phyloP scores from a whole-genome alignment of 2,888 invertebrate genomes.

The Automeris io region DNA sequence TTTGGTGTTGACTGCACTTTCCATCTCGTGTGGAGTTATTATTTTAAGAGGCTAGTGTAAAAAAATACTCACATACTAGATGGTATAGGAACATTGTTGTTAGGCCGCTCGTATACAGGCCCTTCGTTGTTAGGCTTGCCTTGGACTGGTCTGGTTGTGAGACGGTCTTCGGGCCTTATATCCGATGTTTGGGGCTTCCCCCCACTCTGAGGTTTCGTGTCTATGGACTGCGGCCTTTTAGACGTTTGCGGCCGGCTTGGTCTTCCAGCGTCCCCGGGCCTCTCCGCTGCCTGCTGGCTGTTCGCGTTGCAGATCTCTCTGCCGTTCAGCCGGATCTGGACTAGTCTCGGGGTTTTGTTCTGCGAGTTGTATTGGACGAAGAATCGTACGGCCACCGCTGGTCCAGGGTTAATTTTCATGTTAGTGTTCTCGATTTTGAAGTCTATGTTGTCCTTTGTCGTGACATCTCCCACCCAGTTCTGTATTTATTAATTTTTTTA shows the following conservation, averaged over 20 bases:
- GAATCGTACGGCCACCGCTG: slow-evolving; percentile 74
- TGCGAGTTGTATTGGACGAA: slow-evolving; percentile 77
- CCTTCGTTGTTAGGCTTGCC: slow-evolving; percentile 35
- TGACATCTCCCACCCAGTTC: slow-evolving; percentile 79
- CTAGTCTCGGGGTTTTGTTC: slow-evolving; percentile 63
- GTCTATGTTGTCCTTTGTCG: slow-evolving; percentile 75
- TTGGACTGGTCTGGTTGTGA: slow-evolving; percentile 43
- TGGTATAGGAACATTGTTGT: slow-evolving; percentile 33
- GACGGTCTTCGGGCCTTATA: slow-evolving; percentile 23
- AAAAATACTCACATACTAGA: slow-evolving; percentile 52
- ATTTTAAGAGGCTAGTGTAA: not conserved
- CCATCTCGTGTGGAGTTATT: too few species aligned
- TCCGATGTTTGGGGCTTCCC: slow-evolving; percentile 9
- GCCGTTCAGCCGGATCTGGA: slow-evolving; percentile 74
- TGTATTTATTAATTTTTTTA: slow-evolving; percentile 23
- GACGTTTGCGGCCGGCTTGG: slow-evolving; percentile 7
- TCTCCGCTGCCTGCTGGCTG: slow-evolving; percentile 36
- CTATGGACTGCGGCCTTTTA: not conserved
- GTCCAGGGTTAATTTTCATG: slow-evolving; percentile 75
- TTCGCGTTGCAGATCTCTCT: slow-evolving; percentile 75
- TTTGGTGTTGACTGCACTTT: too few species aligned
- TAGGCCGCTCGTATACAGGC: slow-evolving; percentile 50
- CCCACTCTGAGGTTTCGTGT: slow-evolving; percentile 7
- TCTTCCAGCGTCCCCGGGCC: slow-evolving; percentile 20
- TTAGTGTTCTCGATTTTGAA: slow-evolving; percentile 77